These are phyloP conservation scores for Campoletis raptor DNA, from an alignment of 2,888 invertebrate species.

Conservation along the genomic window DNA sequence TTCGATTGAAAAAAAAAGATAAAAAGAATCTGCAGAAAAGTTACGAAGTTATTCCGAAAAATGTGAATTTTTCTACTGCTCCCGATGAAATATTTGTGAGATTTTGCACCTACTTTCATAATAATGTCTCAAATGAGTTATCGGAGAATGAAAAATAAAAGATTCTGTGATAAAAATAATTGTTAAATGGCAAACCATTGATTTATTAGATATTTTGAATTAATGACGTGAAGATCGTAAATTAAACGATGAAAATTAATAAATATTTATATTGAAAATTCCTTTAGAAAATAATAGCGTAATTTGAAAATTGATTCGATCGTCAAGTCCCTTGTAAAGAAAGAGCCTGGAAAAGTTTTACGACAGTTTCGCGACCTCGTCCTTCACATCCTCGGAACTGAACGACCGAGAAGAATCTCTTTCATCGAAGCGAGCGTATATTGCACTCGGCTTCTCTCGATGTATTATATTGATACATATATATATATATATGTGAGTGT, in stretches of 20 bases:
- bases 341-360: not conserved
- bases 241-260: not conserved
- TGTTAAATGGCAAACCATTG: too few relatives aligned
- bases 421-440: conserved; percentile 60
- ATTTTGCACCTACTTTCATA: too few relatives aligned
- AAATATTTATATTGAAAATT: not conserved
- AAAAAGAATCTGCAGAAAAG: too few relatives aligned
- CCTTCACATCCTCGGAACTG: conserved; percentile 74
- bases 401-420: conserved; percentile 69
- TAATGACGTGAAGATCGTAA: not conserved
- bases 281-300: not conserved
- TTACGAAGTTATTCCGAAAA: too few relatives aligned
- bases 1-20: too few relatives aligned
- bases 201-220: not conserved
- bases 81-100: too few relatives aligned
- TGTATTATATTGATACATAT: conserved; percentile 17
- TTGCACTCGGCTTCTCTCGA: conserved; percentile 29
- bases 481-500: conserved; percentile 4
- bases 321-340: not conserved
- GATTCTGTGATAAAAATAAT: not conserved
- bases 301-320: not conserved
- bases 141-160: too few relatives aligned
- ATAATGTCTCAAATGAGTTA: too few relatives aligned
- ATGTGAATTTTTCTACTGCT: too few relatives aligned
- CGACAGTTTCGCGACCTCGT: conserved; percentile 55